These are phyloP conservation scores for Musca domestica DNA, from an alignment of 1,140 invertebrate species.

Conservation along the genomic window DNA sequence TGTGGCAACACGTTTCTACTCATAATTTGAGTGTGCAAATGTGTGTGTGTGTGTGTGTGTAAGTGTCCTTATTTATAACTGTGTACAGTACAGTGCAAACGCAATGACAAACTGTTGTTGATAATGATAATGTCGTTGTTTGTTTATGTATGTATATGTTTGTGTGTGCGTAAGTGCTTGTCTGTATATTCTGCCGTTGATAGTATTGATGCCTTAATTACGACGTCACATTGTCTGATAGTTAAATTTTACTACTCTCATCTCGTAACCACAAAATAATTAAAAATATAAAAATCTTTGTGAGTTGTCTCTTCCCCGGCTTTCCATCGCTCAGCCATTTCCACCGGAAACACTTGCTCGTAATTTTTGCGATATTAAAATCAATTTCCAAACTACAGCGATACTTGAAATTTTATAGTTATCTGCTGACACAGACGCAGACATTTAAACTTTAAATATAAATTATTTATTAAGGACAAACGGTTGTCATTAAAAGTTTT, in stretches of 20 bases:
- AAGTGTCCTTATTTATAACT: background rate
- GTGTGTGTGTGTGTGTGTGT: background rate
- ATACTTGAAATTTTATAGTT: too few species aligned
- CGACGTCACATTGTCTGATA: slow-evolving; percentile 13
- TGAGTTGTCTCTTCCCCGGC: too few species aligned
- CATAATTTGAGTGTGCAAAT: background rate
- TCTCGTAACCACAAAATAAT: slow-evolving; percentile 16
- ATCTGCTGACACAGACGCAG: too few species aligned
- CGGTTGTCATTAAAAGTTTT: too few species aligned
- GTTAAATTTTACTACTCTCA: slow-evolving; percentile 12
- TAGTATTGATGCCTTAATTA: slow-evolving; percentile 15
- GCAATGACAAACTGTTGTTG: too few species aligned
- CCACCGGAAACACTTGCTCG: too few species aligned
- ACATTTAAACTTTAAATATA: too few species aligned
- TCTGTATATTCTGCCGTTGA: background rate
- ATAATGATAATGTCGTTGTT: background rate
- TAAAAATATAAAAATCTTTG: slow-evolving; percentile 15
- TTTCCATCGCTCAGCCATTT: too few species aligned
- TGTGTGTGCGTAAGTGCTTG: background rate
- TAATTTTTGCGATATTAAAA: too few species aligned
- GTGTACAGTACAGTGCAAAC: too few species aligned
- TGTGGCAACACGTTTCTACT: slow-evolving; percentile 6
- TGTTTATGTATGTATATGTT: background rate
- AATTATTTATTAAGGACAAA: too few species aligned
- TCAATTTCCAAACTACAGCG: too few species aligned